Evolutionary conservation across 1,140 invertebrate species (phyloP).

Genomic region (Drosophila erecta): DNA sequence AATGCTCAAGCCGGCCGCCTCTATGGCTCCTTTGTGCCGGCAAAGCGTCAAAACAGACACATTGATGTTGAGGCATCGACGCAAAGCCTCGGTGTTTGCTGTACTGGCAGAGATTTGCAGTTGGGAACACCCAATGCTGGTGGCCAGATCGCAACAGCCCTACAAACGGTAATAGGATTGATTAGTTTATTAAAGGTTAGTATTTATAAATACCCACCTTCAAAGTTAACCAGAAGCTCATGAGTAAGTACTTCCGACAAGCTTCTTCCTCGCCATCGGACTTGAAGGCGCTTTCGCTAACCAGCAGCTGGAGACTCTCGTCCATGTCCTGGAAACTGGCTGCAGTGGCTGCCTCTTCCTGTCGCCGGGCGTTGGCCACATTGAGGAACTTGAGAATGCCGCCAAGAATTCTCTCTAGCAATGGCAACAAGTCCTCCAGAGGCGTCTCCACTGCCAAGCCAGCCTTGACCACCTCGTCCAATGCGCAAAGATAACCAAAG

Average conservation of each 20-base stretch:
- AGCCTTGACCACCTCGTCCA: slow-evolving; percentile 52
- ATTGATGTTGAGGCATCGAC: slow-evolving; percentile 87
- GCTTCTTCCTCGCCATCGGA: slow-evolving; percentile 67
- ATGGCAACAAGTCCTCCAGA: slow-evolving; percentile 30
- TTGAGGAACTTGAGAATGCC: slow-evolving; percentile 67
- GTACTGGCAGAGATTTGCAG: slow-evolving; percentile 1
- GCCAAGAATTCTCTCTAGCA: slow-evolving; percentile 51
- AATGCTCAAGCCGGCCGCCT: slow-evolving; percentile 88
- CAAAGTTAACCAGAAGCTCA: slow-evolving; percentile 91
- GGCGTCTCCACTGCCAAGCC: neutral
- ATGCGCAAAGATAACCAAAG: slow-evolving; percentile 60
- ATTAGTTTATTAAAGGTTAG: too few relatives aligned
- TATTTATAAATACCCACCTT: slow-evolving; percentile 86
- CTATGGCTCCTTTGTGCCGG: slow-evolving; percentile 92
- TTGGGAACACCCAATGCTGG: slow-evolving; percentile 62
- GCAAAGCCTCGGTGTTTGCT: slow-evolving; percentile 35
- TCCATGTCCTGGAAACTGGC: slow-evolving; percentile 87
- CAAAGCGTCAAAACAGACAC: slow-evolving; percentile 88
- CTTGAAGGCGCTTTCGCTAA: slow-evolving; percentile 80
- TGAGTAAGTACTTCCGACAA: slow-evolving; percentile 88
- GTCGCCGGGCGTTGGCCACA: slow-evolving; percentile 38
- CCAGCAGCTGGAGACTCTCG: slow-evolving; percentile 85
- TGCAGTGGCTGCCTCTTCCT: slow-evolving; percentile 51
- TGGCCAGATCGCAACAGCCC: slow-evolving; percentile 73
- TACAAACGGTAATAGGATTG: neutral